A percentile compares a stretch with the other conserved stretches of the same genome.
Evolutionary conservation across 2,888 invertebrate genomes (phyloP).

Genomic region (Itoplectis maculator): DNA sequence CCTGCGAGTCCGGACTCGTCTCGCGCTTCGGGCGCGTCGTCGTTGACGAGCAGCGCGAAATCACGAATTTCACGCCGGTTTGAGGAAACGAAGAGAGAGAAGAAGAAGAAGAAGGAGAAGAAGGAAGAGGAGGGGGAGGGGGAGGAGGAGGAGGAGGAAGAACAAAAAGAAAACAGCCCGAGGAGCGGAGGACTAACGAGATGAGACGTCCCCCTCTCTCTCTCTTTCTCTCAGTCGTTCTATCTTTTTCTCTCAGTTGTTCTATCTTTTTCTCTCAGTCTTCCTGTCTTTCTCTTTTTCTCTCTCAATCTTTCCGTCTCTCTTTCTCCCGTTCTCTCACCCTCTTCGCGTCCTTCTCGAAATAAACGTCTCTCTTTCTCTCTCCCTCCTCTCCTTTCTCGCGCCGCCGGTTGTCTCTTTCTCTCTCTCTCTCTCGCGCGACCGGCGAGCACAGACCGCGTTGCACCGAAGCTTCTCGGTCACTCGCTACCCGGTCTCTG

Average conservation of each 20-base stretch:
- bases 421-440: conserved; percentile 19
- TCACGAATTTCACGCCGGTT: conserved; percentile 74
- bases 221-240: neutral
- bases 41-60: conserved; percentile 73
- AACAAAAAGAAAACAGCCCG: neutral
- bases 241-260: neutral
- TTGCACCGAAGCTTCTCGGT: conserved; percentile 48
- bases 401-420: too few relatives aligned
- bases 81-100: conserved; percentile 1
- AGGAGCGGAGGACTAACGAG: conserved; percentile 20
- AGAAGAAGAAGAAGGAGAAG: neutral
- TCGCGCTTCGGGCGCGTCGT: conserved; percentile 49
- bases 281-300: neutral
- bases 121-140: neutral
- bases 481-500: too few relatives aligned
- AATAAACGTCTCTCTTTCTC: too few relatives aligned
- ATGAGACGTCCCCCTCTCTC: neutral
- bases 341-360: too few relatives aligned
- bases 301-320: neutral
- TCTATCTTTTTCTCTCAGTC: neutral
- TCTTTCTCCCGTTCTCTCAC: neutral
- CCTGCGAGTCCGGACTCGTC: neutral
- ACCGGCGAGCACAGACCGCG: conserved; percentile 57
- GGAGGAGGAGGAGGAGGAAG: neutral
- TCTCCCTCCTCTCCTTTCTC: neutral